Conservation (phyloP, 2,888 invertebrate species). For the Cinara cedri region DNA sequence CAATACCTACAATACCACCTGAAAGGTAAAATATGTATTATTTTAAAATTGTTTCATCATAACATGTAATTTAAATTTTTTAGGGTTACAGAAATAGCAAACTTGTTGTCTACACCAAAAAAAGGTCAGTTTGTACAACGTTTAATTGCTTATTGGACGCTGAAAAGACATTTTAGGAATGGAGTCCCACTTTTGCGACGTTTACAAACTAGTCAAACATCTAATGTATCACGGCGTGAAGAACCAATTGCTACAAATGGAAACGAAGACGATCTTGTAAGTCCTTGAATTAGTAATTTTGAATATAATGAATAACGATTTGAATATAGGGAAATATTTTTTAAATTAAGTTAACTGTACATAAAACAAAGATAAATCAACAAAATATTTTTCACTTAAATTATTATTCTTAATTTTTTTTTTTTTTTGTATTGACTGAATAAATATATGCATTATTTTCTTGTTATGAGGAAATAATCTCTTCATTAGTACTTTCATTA, state of each 20-base stretch:
- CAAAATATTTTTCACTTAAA: not conserved
- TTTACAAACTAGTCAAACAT: constrained; percentile 69
- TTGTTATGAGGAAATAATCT: no score
- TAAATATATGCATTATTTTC: no score
- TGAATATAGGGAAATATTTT: constrained; percentile 3
- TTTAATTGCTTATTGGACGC: constrained; percentile 94
- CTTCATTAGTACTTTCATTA: no score
- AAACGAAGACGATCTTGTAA: constrained; percentile 60
- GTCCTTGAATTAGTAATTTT: constrained; percentile 43
- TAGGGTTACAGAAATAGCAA: constrained; percentile 84
- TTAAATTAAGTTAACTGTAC: not conserved
- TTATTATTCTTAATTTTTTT: not conserved
- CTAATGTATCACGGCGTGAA: constrained; percentile 61
- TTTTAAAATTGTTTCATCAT: not conserved
- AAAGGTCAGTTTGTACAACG: constrained; percentile 86
- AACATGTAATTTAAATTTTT: constrained; percentile 3
- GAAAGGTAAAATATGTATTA: constrained; percentile 64
- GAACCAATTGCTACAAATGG: constrained; percentile 62
- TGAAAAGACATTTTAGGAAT: constrained; percentile 92
- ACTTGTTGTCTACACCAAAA: constrained; percentile 76
- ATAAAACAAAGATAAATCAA: not conserved
- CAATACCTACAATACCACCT: constrained; percentile 90
- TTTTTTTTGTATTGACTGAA: no score
- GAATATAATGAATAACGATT: not conserved
- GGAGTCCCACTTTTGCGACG: constrained; percentile 92